A percentile compares a stretch with the other conserved stretches of the same genome.
phyloP scores from a whole-genome alignment of 2,113 vertebrate species.

The Nestor notabilis region DNA sequence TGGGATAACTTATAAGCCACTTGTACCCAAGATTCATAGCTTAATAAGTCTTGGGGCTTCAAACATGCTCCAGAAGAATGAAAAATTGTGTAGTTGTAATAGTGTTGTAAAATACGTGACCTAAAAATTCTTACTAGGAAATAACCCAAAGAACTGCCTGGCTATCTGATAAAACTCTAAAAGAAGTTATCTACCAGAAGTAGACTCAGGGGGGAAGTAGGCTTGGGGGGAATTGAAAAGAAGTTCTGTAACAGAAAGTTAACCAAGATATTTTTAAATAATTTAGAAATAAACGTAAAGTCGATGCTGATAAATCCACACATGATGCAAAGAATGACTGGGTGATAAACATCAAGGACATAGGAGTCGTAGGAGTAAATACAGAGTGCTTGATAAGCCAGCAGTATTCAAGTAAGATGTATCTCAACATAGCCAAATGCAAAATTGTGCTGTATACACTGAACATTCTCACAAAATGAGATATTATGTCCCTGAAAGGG shows the following conservation, averaged over 20 bases:
- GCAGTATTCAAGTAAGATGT: not conserved
- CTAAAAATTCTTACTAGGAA: not conserved
- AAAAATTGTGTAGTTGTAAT: not conserved
- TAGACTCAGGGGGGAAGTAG: not conserved
- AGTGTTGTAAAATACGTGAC: not conserved
- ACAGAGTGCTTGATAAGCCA: not conserved
- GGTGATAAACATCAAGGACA: not conserved
- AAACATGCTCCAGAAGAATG: not conserved
- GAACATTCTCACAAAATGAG: not conserved
- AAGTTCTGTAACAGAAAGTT: not conserved
- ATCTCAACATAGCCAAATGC: not conserved
- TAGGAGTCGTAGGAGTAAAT: not conserved
- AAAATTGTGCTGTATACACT: not conserved
- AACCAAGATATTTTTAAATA: not conserved
- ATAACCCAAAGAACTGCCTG: not conserved
- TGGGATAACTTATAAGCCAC: not conserved
- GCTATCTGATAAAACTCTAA: not conserved
- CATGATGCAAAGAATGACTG: not conserved
- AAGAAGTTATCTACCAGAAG: not conserved
- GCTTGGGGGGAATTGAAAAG: not conserved
- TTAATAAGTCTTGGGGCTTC: not conserved
- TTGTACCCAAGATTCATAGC: rapidly evolving
- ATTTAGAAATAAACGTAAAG: not conserved
- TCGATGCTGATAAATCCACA: not conserved
- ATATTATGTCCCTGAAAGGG: not conserved